phyloP scores from a whole-genome alignment of 2,113 vertebrate species.

The Vulpes vulpes region DNA sequence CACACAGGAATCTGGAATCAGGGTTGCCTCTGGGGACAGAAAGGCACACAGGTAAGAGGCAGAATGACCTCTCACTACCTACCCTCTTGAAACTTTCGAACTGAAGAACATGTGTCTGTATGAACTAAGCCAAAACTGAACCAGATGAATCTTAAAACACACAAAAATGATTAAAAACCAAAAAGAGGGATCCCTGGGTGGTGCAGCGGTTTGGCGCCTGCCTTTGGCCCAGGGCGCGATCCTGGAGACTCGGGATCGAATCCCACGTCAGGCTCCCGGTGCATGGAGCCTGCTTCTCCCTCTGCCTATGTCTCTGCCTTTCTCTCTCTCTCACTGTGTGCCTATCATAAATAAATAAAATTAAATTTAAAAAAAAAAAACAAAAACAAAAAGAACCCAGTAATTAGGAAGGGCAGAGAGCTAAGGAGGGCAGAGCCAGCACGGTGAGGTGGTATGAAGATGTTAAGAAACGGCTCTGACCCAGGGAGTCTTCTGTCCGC shows the following conservation, averaged over 20 bases:
- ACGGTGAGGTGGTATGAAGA: fast-evolving
- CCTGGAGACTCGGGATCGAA: no score
- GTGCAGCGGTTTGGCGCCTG: no score
- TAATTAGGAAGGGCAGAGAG: neutral
- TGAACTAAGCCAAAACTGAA: neutral
- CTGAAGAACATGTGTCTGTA: neutral
- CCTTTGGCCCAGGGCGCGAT: no score
- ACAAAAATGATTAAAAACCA: neutral
- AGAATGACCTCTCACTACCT: neutral
- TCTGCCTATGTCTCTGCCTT: no score
- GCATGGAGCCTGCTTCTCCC: no score
- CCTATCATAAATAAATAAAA: no score
- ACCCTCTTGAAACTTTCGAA: neutral
- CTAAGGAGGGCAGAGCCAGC: neutral
- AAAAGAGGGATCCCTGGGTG: neutral
- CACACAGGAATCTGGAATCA: neutral
- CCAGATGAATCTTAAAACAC: neutral
- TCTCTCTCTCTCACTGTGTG: no score
- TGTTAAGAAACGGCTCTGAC: neutral
- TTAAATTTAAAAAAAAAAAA: no score
- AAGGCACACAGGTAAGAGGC: neutral
- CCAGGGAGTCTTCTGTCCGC: neutral
- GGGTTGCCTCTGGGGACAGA: neutral
- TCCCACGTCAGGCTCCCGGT: no score
- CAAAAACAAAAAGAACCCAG: neutral